A percentile compares a stretch with the other conserved stretches of the same genome.
phyloP scores from a whole-genome alignment of 2,113 vertebrate species.

The Sylvilagus bachmani region DNA sequence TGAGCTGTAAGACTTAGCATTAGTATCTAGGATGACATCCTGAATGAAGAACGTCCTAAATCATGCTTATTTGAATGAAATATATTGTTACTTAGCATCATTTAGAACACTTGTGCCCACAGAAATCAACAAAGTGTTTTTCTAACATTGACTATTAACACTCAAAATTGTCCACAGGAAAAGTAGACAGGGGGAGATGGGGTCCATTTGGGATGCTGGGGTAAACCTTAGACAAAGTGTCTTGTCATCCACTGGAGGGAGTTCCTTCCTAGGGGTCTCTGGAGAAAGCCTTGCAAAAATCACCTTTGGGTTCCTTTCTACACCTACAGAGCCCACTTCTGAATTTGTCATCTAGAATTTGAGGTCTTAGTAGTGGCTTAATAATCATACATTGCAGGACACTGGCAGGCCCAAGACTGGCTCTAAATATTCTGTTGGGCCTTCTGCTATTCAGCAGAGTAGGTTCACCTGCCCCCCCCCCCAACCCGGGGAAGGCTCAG shows the following conservation, averaged over 20 bases:
- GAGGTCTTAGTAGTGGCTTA: background rate
- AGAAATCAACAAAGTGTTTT: background rate
- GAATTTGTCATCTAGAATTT: background rate
- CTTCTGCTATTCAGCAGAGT: rapidly evolving
- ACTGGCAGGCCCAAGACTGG: background rate
- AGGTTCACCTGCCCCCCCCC: rapidly evolving
- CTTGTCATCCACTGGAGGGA: too few species aligned
- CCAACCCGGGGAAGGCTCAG: background rate
- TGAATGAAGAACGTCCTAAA: background rate
- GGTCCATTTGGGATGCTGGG: background rate
- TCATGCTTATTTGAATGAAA: background rate
- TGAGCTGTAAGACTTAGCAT: background rate
- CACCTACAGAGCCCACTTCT: background rate
- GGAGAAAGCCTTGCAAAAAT: slow-evolving; percentile 11
- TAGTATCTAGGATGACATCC: background rate
- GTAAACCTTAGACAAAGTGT: background rate
- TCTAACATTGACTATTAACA: background rate
- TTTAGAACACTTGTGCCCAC: background rate
- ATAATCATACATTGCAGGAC: background rate
- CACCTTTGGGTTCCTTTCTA: background rate
- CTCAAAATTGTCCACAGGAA: slow-evolving; percentile 11
- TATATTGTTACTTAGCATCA: background rate
- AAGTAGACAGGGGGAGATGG: background rate
- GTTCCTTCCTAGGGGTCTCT: background rate
- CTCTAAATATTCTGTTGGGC: background rate